Conservation (phyloP, 2,888 invertebrate genomes). For the Cheilosia urbana region DNA sequence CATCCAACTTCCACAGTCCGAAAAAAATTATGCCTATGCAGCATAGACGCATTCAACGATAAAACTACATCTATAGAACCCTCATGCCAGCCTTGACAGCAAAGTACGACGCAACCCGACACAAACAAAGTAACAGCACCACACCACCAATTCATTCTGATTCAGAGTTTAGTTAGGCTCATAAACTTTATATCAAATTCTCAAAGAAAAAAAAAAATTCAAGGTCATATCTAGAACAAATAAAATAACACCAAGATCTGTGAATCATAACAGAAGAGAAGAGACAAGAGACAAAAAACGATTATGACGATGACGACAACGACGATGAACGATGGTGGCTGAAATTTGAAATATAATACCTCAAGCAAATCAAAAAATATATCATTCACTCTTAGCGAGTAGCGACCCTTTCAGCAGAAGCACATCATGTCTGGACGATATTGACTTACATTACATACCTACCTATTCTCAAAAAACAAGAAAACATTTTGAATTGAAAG, state of each 20-base stretch:
- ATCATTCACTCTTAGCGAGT: conserved; percentile 54
- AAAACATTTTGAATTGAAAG: no score
- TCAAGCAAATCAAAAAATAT: conserved; percentile 50
- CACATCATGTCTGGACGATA: conserved; percentile 29
- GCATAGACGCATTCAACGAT: not conserved
- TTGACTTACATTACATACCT: conserved; percentile 7
- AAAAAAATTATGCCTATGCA: not conserved
- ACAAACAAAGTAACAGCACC: not conserved
- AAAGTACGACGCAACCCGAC: conserved; percentile 13
- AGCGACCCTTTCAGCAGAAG: conserved; percentile 36
- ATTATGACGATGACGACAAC: no score
- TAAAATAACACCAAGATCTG: conserved; percentile 32
- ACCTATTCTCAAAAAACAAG: conserved; percentile 7
- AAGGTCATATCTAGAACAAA: conserved; percentile 68
- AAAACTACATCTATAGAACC: conserved; percentile 14
- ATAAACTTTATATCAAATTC: conserved; percentile 69
- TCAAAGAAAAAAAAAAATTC: conserved; percentile 49
- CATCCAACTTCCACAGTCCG: not conserved
- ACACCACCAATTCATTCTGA: conserved; percentile 55
- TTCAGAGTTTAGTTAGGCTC: conserved; percentile 37
- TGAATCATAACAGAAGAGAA: not conserved
- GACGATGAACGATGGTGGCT: not conserved
- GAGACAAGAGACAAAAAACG: no score
- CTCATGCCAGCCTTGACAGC: conserved; percentile 9
- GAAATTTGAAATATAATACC: conserved; percentile 57